Percentiles rank a stretch among this genome's conserved stretches.
Evolutionary conservation across 2,797 vertebrate genomes (phyloP).

Genomic region (Schizopygopsis malacanthus): DNA sequence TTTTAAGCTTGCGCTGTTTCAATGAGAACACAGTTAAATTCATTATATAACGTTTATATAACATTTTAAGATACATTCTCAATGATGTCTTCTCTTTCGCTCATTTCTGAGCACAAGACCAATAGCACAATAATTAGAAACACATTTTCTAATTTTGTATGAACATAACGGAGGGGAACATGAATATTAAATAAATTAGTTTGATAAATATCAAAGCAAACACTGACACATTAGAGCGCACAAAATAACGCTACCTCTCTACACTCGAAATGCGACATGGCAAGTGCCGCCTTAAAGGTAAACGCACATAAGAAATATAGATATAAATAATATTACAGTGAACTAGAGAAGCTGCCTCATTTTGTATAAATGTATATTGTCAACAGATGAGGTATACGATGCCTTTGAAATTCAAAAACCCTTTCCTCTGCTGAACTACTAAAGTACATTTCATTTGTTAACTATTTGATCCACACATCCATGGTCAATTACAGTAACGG

Average conservation of each 20-base stretch:
- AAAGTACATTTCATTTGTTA: conserved; percentile 6
- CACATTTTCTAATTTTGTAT: conserved; percentile 50
- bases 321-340: conserved; percentile 73
- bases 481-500: conserved; percentile 5
- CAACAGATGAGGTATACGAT: conserved; percentile 75
- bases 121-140: conserved; percentile 61
- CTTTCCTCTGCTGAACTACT: conserved; percentile 13
- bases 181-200: conserved; percentile 67
- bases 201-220: conserved; percentile 73
- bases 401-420: conserved; percentile 52
- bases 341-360: conserved; percentile 77
- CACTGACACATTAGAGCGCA: conserved; percentile 48
- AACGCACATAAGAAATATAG: conserved; percentile 70
- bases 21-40: conserved; percentile 25
- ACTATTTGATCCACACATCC: neutral
- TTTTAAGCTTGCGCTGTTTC: conserved; percentile 10
- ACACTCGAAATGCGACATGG: conserved; percentile 50
- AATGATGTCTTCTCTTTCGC: neutral
- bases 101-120: conserved; percentile 21
- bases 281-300: conserved; percentile 53
- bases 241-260: conserved; percentile 50
- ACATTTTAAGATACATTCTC: conserved; percentile 52
- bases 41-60: neutral
- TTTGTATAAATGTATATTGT: conserved; percentile 60
- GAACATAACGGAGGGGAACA: conserved; percentile 69